Base-by-base conservation (phyloP, 2,888 invertebrate genomes). In the Rhorus exstirpatorius region DNA sequence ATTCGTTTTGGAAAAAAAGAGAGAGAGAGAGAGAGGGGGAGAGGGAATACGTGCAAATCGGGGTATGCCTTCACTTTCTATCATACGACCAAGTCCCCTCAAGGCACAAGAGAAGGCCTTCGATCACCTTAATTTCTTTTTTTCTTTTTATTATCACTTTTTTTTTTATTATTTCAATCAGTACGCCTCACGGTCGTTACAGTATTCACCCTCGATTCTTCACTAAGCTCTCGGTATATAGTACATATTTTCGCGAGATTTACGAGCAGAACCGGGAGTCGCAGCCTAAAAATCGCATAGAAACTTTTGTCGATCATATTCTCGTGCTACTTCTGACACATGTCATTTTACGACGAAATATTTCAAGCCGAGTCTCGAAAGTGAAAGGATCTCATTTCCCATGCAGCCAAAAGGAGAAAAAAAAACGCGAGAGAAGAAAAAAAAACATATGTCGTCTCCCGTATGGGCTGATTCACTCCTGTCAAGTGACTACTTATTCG, bases 31-130 rank as follows among this genome's bases (percentile, higher is more conserved):
- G n/a, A n/a, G n/a, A n/a, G n/a, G n/a, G n/a, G 31, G 55, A 75
- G 55, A 46, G 68, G 19, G 53, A 44, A 21, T 14, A 38, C 26
- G 61, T 44, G 41, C 53, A 35, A 26, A 17, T 49, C 51, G 58
- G n/a, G 31, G 21, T 12, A 51, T 41, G 71, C 75, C 61, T 80
- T 80, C 63, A 80, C 80, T 80, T 80, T 80, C 75, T 70, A 79
- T 41, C n/a, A 35, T 8, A 61, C 51, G 67, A 53, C 68, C 44
- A 41, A 74, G 44, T 41, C 55, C 63, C 49, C 74, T n/a, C 46
- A 19, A 74, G 74, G 38, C 53, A 63, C 21, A 46, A 38, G 67
- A 67, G 79, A 79, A 79, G 72, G 79, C 61, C 79, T 49, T 51
- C 60, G 65, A 17, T 55, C 63, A 38, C 19, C 46, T 71, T 44